Conservation (phyloP, 2,113 vertebrate genomes). For the Pterocles burchelli region DNA sequence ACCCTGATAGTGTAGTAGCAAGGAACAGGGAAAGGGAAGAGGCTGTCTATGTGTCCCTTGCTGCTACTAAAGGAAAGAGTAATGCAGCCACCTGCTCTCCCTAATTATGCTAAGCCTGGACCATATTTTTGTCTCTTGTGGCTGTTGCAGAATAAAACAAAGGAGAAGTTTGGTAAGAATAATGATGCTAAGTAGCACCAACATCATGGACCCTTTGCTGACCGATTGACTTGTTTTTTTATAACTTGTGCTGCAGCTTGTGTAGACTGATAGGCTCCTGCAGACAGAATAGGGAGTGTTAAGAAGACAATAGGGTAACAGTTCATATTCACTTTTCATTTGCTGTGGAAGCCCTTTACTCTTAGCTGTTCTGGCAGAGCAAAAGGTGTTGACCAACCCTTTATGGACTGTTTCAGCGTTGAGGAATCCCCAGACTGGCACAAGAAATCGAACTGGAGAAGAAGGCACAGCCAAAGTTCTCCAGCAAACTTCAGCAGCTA, state of each 20-base stretch:
- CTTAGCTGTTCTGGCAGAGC: not conserved
- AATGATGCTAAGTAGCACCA: not conserved
- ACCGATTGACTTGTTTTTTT: not conserved
- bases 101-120: not conserved
- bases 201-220: not conserved
- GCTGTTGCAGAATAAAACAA: not conserved
- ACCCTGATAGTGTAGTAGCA: not conserved
- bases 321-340: not conserved
- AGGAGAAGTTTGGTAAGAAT: not conserved
- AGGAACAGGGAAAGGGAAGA: not conserved
- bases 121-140: not conserved
- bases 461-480: not conserved
- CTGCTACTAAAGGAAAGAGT: not conserved
- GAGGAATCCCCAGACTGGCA: not conserved
- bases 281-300: not conserved
- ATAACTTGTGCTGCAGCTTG: not conserved
- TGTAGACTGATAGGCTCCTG: not conserved
- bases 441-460: not conserved
- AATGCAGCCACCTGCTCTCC: not conserved
- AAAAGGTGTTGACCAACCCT: not conserved
- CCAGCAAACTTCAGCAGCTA: not conserved
- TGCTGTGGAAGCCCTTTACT: not conserved
- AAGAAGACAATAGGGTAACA: not conserved
- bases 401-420: not conserved
- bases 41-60: not conserved